Percentiles rank a stretch among this genome's conserved stretches.
Conservation (phyloP, 1,140 invertebrate species). For the Anagrus nilaparvatae region DNA sequence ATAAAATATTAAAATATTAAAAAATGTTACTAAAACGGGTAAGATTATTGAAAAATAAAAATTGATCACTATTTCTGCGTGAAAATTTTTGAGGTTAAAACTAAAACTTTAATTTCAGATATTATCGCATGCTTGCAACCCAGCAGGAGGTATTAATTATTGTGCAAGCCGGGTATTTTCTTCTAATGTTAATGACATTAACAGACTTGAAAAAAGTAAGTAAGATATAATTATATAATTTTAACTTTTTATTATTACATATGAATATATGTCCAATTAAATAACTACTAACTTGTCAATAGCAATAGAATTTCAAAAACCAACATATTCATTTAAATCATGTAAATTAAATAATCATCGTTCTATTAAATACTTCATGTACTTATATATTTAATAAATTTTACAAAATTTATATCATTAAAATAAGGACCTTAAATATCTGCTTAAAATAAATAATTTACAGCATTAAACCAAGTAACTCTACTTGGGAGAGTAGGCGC, state of each 20-base stretch:
- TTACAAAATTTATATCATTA: no score
- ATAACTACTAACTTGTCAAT: no score
- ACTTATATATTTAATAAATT: no score
- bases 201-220: conserved; percentile 27
- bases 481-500: conserved; percentile 76
- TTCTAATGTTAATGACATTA: background rate
- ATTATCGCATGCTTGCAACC: conserved; percentile 14
- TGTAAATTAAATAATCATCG: no score
- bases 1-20: background rate
- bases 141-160: conserved; percentile 8
- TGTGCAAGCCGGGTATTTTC: background rate
- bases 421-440: no score
- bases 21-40: conserved; percentile 13
- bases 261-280: background rate
- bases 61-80: background rate
- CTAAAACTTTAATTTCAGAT: conserved; percentile 14
- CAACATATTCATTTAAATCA: no score
- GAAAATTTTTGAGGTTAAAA: background rate
- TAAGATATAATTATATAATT: conserved; percentile 4
- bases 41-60: background rate
- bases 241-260: background rate
- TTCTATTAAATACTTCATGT: no score
- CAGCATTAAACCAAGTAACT: conserved; percentile 80
- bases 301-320: no score
- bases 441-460: conserved; percentile 24